Base-by-base conservation (phyloP, 1,140 invertebrate species). In the Bombus waltoni region DNA sequence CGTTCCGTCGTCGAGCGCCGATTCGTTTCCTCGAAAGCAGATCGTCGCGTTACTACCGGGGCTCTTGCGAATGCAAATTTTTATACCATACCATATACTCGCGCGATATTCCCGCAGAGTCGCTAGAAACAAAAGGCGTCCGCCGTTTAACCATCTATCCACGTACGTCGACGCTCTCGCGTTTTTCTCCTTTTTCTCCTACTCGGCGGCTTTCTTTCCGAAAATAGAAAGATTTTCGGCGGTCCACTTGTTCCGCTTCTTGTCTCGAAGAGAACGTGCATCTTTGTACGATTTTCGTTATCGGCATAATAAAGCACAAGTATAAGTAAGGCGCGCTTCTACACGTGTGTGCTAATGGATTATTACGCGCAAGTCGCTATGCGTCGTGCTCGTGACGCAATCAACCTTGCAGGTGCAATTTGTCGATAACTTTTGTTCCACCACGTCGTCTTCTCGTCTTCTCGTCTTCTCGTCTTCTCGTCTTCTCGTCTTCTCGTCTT, bases 281-380 rank as follows among this genome's bases (percentile, higher is more conserved):
- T 91, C 77, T 71, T 81, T 83, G 75, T 84, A 57, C 75, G 81
- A 83, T 76, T 22, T 66, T 62, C 32, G 25, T 79, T 79, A 72
- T 87, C 81, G 71, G n/a, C 87, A 87, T 87, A 89, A 89, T 70
- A 18, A 88, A 86, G 73, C 85, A 65, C 85, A 70, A 42, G 71
- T 77, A 68, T 18, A 18, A 47, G 5, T 18, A 47, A 47, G 47
- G 18, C 47, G 38, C 59, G 47, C 22, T 32, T 22, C 5, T 59
- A 79, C 68, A 79, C 76, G 76, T 22, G 66, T 70, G 42, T 70
- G 38, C 35, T 90, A 90, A 92, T 92, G 85, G 87, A 82, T 87
- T 53, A 53, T 53, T 89, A 74, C 87, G 81, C 82, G 88, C 87
- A 88, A 88, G 89, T 88, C 81, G 68, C 53, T 25, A n/a, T 62